Evolutionary conservation across 1,140 invertebrate genomes (phyloP), one percentile per base, ranked within the genome.

Genomic region (Copidosoma floridanum): DNA sequence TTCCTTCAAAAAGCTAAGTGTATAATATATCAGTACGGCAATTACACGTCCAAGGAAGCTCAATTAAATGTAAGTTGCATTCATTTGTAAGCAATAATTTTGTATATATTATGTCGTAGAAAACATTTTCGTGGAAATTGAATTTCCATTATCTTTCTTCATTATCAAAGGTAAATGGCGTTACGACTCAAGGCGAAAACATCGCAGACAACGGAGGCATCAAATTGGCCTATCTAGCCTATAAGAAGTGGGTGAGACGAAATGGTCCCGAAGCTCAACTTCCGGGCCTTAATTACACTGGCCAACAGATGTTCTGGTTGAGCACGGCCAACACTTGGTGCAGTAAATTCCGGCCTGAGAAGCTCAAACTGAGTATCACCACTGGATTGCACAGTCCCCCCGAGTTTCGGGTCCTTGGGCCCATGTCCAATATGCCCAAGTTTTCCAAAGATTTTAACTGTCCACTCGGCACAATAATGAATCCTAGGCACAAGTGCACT

Each of bases 201-300:
- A 92, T 95, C 46, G 93, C 94, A 0, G 92, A 95, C 72, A 94
- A 94, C 73, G 92, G 91, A n/a, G 92, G 93, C 1, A 85, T 94
- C 21, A 93, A 93, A 71, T 87, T 92, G 65, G 90, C 93, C 0
- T 95, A 94, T 73, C 83, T 86, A 26, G 91, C 92, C 1, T 94
- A 93, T 74, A 80, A 84, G 35, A 82, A 84, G 8, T 92, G 91
- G 89, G 81, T 81, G 1, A 74, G 85, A 32, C 76, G 83, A n/a
- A 83, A 92, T 66, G 85, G 84, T 0, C 67, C 72, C 1, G 90
- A 92, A 20, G 78, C 81, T 1, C 78, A 82, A 58, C 74, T 94
- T 3, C 86, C 85, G 1, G 85, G 85, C 4, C 68, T 86, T 0
- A 71, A 81, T 7, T 82, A 79, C 77, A 84, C 66, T 8, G 71